phyloP scores from a whole-genome alignment of 2,797 vertebrate species.

The Pelodytes ibericus region DNA sequence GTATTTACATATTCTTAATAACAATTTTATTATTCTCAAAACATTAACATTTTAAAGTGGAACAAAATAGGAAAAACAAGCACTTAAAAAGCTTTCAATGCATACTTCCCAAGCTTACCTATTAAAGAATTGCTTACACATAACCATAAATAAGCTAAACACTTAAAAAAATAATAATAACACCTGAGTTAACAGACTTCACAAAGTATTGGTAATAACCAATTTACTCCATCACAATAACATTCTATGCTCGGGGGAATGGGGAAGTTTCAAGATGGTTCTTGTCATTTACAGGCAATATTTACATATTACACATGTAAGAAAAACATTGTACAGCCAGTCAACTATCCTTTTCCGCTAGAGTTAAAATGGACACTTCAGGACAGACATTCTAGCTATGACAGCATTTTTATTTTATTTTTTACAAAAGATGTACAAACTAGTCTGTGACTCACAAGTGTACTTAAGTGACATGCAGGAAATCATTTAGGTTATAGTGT shows the following conservation, averaged over 20 bases:
- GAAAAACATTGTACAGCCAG: conserved; percentile 21
- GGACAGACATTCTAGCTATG: background rate
- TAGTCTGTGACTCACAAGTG: background rate
- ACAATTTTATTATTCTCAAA: conserved; percentile 45
- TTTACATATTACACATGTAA: conserved; percentile 34
- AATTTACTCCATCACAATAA: conserved; percentile 27
- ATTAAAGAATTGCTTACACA: conserved; percentile 16
- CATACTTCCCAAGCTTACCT: conserved; percentile 25
- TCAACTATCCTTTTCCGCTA: background rate
- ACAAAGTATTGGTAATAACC: conserved; percentile 15
- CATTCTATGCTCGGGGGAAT: conserved; percentile 26
- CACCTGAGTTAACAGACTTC: conserved; percentile 15
- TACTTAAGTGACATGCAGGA: background rate
- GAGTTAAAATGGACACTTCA: background rate
- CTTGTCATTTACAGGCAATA: conserved; percentile 17
- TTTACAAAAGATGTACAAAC: background rate
- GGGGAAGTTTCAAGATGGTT: background rate
- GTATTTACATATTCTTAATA: conserved; percentile 3
- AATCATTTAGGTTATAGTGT: background rate
- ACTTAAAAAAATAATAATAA: conserved; percentile 14
- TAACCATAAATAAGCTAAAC: conserved; percentile 20
- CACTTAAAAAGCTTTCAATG: conserved; percentile 15
- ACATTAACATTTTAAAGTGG: conserved; percentile 26
- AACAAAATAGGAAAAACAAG: conserved; percentile 31
- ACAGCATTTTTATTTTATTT: background rate